Evolutionary conservation across 2,113 vertebrate species (phyloP), one percentile per base, ranked within the genome.

Genomic region (Etheostoma spectabile): DNA sequence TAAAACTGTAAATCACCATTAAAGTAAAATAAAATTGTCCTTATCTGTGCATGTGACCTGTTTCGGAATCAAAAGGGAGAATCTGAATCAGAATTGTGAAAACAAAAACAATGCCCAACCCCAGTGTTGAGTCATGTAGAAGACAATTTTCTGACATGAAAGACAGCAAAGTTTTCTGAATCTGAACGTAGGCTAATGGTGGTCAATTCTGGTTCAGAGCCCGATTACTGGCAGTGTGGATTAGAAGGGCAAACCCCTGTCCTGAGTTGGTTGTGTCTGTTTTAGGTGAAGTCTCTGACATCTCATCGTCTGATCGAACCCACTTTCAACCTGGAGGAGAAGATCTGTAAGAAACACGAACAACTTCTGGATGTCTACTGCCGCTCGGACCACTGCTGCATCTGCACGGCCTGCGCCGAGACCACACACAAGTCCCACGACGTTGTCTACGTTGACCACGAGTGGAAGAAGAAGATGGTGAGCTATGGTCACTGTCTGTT

Each of bases 281-380:
- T 52, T 42, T 74, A 94, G 93, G 90, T 95, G 49, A 94, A 91
- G 66, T 18, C 90, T 1, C 87, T 96, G 52, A 77, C 27, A 0
- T 93, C 89, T 10, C 96, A 97, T 77, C 94, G 92, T 64, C 93
- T 97, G 49, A 86, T 96, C 27, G 94, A 96, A 4, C 96, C 96
- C 18, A 85, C 94, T 2, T 87, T 91, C 63, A 89, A 96, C 38
- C 91, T 96, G 82, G 91, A 96, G 77, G 89, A 93, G 14, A 95
- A 93, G 77, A 57, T 93, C 80, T 99, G 98, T 21, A 94, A 78
- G 18, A 95, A 88, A 57, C 98, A 99, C 11, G 89, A 95, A 10
- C 93, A 89, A 4, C 94, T 95, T 0, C 93, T 98, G 83, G 96
- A 97, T 53, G 86, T 95, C 0, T 99, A 96, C 95, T 99, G 97